Evolutionary conservation across 2,888 invertebrate species (phyloP).

Genomic region (Prosopocoilus inquinatus): DNA sequence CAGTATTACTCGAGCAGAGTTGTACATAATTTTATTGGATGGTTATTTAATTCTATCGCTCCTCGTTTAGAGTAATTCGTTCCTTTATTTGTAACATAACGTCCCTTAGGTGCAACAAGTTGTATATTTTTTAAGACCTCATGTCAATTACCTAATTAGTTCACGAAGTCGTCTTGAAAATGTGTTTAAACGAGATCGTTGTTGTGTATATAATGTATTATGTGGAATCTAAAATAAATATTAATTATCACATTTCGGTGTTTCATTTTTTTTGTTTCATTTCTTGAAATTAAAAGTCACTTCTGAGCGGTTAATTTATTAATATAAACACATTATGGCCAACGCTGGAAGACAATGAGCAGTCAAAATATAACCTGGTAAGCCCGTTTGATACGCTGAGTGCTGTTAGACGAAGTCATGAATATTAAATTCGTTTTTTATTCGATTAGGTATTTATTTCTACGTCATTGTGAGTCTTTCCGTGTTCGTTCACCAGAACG

Average conservation of each 20-base stretch:
- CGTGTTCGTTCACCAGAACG: too few relatives aligned
- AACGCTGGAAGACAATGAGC: too few relatives aligned
- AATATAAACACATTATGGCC: too few relatives aligned
- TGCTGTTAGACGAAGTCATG: slow-evolving; percentile 16
- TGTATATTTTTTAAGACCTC: slow-evolving; percentile 3
- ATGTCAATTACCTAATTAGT: slow-evolving; percentile 4
- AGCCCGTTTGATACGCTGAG: slow-evolving; percentile 27
- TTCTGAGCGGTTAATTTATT: neutral
- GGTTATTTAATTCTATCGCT: slow-evolving; percentile 16
- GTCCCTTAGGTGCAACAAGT: slow-evolving; percentile 6
- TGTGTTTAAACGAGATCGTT: slow-evolving; percentile 37
- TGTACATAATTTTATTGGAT: slow-evolving; percentile 17
- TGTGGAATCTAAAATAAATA: slow-evolving; percentile 46
- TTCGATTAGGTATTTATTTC: too few relatives aligned
- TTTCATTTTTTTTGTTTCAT: slow-evolving; percentile 7
- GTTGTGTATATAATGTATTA: slow-evolving; percentile 47
- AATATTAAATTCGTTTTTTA: slow-evolving; percentile 4
- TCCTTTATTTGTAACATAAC: slow-evolving; percentile 17
- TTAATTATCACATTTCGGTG: slow-evolving; percentile 18
- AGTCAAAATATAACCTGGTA: slow-evolving; percentile 14
- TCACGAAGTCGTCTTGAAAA: slow-evolving; percentile 6
- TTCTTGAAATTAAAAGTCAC: slow-evolving; percentile 2
- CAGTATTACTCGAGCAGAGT: slow-evolving; percentile 29
- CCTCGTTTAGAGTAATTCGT: slow-evolving; percentile 19
- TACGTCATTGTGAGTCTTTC: too few relatives aligned